phyloP scores from a whole-genome alignment of 1,140 invertebrate species.

The Lepidotrigona ventralis region DNA sequence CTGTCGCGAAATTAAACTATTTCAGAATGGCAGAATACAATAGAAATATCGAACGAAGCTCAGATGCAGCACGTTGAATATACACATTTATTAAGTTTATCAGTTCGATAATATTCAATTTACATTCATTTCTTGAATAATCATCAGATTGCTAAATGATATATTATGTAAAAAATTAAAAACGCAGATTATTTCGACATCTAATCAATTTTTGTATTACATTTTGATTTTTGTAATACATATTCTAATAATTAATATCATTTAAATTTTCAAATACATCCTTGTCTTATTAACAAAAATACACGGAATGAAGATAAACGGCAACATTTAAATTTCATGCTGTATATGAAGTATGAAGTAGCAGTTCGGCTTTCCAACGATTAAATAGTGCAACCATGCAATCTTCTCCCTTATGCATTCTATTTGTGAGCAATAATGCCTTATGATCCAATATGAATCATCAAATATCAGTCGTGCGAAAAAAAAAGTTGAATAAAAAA shows the following conservation, averaged over 20 bases:
- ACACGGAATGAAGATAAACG: neutral
- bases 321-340: neutral
- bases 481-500: neutral
- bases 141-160: too few relatives aligned
- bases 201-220: neutral
- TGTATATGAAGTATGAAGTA: neutral
- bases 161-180: neutral
- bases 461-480: neutral
- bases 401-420: neutral
- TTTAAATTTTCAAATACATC: neutral
- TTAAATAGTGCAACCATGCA: neutral
- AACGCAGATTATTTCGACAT: neutral
- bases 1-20: neutral
- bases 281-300: neutral
- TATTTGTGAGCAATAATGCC: neutral
- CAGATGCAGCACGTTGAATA: neutral
- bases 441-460: neutral
- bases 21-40: neutral
- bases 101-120: neutral
- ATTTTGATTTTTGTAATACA: neutral
- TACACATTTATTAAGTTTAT: neutral
- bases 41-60: neutral
- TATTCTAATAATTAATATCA: neutral
- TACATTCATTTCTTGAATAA: neutral
- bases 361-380: neutral